Base-by-base conservation (phyloP, 2,113 vertebrate species). In the Mixornis gularis region DNA sequence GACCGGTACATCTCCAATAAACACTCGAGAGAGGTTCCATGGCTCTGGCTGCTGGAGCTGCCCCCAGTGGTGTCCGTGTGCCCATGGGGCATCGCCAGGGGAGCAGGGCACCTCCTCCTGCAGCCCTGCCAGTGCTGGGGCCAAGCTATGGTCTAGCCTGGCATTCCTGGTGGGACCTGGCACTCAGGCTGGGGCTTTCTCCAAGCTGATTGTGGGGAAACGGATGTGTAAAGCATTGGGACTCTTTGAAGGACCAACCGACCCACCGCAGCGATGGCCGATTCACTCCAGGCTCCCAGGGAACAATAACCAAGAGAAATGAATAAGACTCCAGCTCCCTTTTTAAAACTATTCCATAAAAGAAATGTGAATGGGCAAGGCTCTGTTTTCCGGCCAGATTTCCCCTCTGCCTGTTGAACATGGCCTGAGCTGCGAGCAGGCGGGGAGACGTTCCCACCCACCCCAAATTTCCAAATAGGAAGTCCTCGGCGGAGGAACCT, bases 261-360 rank as follows among this genome's bases (percentile, higher is more conserved):
- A 94, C 94, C 95, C 93, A 93, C 94, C 95, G 68, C 94, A 94
- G 95, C 65, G 90, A 85, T 85, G 95, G 87, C 66, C 87, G 90
- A 95, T 94, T 95, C 90, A 94, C 88, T 92, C 52, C 92, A 76
- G 79, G 71, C 80, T 94, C 93, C 95, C 92, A 95, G 95, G 94
- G 96, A 96, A 95, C 95, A 96, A 96, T 96, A 90, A 96, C 91
- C 92, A 40, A 94, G 79, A 94, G 96, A 96, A 96, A 89, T 96
- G 94, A 96, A 96, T 95, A 96, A 95, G 91, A n/a, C 92, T 93
- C 85, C 89, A 21, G 89, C 92, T 95, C 94, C 78, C 92, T 95
- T 95, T 96, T 87, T 11, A 87, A 92, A 96, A 94, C 74, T 96
- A 94, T 96, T 95, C 93, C 96, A 95, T 96, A 95, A 96, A 96